A percentile compares a stretch with the other conserved stretches of the same genome.
Conservation (phyloP, 2,888 invertebrate genomes). For the Polymixis lichenea region DNA sequence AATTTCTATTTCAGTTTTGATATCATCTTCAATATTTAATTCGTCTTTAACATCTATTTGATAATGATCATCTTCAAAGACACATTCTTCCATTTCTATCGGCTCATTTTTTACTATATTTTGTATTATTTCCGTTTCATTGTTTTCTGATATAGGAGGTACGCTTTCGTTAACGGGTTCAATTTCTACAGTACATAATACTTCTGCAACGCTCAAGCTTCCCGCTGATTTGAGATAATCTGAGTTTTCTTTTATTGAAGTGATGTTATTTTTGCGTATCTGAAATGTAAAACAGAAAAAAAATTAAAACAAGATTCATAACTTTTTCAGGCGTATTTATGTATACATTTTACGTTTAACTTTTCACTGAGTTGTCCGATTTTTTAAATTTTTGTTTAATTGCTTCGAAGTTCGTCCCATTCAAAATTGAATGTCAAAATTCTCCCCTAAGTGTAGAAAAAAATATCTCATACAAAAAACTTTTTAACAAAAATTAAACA, state of each 20-base stretch:
- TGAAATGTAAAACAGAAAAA: neutral
- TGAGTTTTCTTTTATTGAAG: neutral
- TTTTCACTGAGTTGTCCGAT: too few relatives aligned
- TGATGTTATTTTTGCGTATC: neutral
- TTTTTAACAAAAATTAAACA: too few relatives aligned
- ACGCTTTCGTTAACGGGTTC: neutral
- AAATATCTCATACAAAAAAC: too few relatives aligned
- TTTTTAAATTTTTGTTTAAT: too few relatives aligned
- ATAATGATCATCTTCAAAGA: too few relatives aligned
- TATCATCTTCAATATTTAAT: neutral
- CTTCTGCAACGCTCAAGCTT: neutral
- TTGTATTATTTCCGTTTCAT: neutral
- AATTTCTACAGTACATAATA: neutral
- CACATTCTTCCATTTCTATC: too few relatives aligned
- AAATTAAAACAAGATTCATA: neutral
- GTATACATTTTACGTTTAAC: too few relatives aligned
- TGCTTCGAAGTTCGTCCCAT: too few relatives aligned
- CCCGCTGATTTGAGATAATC: too few relatives aligned
- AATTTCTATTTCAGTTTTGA: neutral
- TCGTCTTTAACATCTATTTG: neutral
- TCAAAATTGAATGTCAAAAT: too few relatives aligned
- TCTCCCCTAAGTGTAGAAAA: too few relatives aligned
- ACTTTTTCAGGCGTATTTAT: too few relatives aligned
- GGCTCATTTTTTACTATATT: neutral
- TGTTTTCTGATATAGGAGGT: neutral